Conservation (phyloP, 2,888 invertebrate genomes). For the Perithous albicinctus region DNA sequence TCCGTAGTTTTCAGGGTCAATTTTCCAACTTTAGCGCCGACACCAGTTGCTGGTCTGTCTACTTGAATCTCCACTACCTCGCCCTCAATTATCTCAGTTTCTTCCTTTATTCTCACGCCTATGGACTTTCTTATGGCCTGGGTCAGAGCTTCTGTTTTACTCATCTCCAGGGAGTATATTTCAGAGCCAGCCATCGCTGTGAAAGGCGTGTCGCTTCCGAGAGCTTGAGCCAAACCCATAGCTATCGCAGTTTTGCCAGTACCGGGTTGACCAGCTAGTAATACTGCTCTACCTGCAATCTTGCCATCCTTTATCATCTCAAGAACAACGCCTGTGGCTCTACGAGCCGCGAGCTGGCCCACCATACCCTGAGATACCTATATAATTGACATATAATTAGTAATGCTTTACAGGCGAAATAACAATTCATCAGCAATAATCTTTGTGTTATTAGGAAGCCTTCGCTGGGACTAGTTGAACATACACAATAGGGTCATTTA, state of each 20-base stretch:
- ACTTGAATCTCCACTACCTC: conserved; percentile 99
- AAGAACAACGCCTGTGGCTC: conserved; percentile 97
- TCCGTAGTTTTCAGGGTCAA: conserved; percentile 99
- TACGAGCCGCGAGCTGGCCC: conserved; percentile 95
- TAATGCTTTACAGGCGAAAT: too few relatives aligned
- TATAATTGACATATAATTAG: neutral
- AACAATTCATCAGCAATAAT: too few relatives aligned
- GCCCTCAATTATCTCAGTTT: conserved; percentile 99
- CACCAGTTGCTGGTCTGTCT: conserved; percentile 96
- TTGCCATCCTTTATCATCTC: conserved; percentile 99
- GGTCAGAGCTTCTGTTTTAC: conserved; percentile 98
- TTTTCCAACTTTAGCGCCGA: conserved; percentile 95
- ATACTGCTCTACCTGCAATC: conserved; percentile 97
- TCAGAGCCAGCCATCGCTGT: conserved; percentile 99
- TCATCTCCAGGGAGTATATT: conserved; percentile 99
- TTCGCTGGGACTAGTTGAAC: too few relatives aligned
- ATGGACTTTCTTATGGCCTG: conserved; percentile 99
- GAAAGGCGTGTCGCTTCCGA: conserved; percentile 98
- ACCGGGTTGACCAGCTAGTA: conserved; percentile 99
- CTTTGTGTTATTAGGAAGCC: too few relatives aligned
- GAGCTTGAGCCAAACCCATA: conserved; percentile 97
- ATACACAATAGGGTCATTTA: too few relatives aligned
- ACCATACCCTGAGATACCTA: conserved; percentile 98
- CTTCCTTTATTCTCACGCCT: conserved; percentile 98
- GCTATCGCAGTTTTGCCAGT: conserved; percentile 99